Evolutionary conservation across 2,888 invertebrate genomes (phyloP).

Genomic region (Mongoloraphidia duomilia): DNA sequence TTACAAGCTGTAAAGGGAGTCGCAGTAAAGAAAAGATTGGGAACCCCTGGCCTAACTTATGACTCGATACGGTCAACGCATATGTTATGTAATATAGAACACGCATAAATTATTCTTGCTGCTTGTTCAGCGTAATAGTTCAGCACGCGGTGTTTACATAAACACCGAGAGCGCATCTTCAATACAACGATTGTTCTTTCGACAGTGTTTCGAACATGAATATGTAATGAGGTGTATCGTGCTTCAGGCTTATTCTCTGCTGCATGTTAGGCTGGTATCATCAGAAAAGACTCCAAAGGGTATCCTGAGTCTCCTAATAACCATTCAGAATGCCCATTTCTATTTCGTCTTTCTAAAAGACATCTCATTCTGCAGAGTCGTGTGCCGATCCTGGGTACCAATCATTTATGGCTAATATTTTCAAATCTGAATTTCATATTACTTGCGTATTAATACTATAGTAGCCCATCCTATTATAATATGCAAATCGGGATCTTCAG

Average conservation of each 20-base stretch:
- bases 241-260: conserved; percentile 6
- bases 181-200: conserved; percentile 16
- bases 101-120: conserved; percentile 13
- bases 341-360: neutral
- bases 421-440: neutral
- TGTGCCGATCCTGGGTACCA: neutral
- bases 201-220: conserved; percentile 7
- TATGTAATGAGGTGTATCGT: conserved; percentile 10
- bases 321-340: neutral
- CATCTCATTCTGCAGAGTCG: neutral
- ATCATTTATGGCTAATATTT: neutral
- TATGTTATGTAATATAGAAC: conserved; percentile 14
- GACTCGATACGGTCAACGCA: too few relatives aligned
- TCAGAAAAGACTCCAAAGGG: conserved; percentile 11
- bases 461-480: too few relatives aligned
- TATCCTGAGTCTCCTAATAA: conserved; percentile 14
- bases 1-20: too few relatives aligned
- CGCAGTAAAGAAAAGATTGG: too few relatives aligned
- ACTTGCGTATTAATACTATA: too few relatives aligned
- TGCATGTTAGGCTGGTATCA: conserved; percentile 7
- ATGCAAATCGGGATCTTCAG: too few relatives aligned
- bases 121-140: conserved; percentile 13
- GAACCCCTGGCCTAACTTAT: too few relatives aligned
- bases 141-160: conserved; percentile 13
- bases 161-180: conserved; percentile 14